phyloP scores from a whole-genome alignment of 37 sponge, comb jelly and placozoan genomes.

The Aplysina aerophoba region DNA sequence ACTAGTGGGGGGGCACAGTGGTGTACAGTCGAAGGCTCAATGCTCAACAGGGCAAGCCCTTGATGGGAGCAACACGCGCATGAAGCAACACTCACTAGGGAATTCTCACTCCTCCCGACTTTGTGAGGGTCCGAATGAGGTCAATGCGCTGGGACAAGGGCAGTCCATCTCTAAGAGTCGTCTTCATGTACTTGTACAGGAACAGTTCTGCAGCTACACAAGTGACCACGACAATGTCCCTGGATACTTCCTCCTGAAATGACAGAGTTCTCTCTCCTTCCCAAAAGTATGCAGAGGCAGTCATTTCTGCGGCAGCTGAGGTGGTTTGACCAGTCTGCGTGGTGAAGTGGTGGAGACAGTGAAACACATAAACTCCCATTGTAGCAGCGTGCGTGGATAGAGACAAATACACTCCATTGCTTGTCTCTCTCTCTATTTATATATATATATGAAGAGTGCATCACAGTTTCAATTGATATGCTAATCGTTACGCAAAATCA shows the following conservation, averaged over 20 bases:
- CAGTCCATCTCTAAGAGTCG: slow-evolving; percentile 40
- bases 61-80: not conserved
- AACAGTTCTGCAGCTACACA: slow-evolving; percentile 64
- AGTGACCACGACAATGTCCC: slow-evolving; percentile 49
- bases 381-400: no score
- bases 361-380: no score
- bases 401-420: no score
- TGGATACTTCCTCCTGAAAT: slow-evolving; percentile 55
- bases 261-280: slow-evolving; percentile 38
- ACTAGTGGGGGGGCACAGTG: no score
- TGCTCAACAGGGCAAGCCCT: not conserved
- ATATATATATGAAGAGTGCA: no score
- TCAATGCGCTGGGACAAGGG: slow-evolving; percentile 46
- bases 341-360: no score
- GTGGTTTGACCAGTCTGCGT: no score
- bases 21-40: no score
- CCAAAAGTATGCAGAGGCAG: slow-evolving; percentile 2
- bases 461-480: no score
- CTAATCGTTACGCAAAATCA: no score
- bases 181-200: slow-evolving; percentile 58
- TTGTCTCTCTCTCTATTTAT: no score
- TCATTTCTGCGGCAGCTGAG: no score
- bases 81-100: slow-evolving; percentile 48
- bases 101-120: slow-evolving; percentile 31
- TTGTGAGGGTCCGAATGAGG: slow-evolving; percentile 42